Conservation (phyloP, 2,797 vertebrate genomes). For the Petrocephalus sullivani region DNA sequence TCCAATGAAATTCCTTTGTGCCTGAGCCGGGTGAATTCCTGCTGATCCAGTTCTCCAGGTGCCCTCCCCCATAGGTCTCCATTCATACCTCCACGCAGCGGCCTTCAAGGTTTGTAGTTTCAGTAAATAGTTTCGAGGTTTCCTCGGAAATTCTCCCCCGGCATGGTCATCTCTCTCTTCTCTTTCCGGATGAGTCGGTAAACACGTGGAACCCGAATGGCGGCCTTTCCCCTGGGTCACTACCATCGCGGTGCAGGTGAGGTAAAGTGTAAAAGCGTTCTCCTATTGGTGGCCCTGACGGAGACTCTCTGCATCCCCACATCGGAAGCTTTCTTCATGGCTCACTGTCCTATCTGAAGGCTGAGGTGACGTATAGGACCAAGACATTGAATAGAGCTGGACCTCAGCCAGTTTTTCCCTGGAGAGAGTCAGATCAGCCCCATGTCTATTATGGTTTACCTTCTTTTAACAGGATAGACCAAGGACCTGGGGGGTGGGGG, state of each 20-base stretch:
- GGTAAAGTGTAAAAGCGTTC: background rate
- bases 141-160: background rate
- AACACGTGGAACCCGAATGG: background rate
- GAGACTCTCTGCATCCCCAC: background rate
- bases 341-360: background rate
- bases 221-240: background rate
- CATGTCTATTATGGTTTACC: background rate
- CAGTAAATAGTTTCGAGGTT: background rate
- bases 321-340: background rate
- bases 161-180: background rate
- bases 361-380: background rate
- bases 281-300: background rate
- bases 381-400: background rate
- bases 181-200: background rate
- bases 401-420: background rate
- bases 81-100: background rate
- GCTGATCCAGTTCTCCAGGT: background rate
- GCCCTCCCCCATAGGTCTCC: background rate
- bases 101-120: background rate
- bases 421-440: background rate
- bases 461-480: background rate
- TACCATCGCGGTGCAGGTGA: background rate
- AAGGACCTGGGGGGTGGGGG: background rate
- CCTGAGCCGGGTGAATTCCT: background rate
- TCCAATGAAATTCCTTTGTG: background rate